Percentiles rank a stretch among this genome's conserved stretches.
Conservation (phyloP, 2,797 vertebrate genomes). For the Vultur gryphus region DNA sequence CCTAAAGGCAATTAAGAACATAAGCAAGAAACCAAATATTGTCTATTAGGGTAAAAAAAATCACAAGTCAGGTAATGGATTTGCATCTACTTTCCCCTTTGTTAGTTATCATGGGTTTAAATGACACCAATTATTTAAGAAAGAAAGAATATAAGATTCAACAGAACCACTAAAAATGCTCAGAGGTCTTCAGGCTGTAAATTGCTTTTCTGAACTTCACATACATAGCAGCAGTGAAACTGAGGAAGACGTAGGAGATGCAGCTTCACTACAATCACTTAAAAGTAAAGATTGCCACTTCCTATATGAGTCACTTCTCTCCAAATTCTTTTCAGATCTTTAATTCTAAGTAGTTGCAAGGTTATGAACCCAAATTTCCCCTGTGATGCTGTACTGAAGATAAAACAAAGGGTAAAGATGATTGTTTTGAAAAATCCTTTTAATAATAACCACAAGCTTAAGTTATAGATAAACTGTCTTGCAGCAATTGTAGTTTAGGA, state of each 20-base stretch:
- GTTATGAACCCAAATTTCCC: not conserved
- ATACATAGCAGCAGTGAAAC: not conserved
- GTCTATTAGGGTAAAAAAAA: not conserved
- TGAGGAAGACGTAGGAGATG: not conserved
- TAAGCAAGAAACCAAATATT: not conserved
- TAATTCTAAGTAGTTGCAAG: not conserved
- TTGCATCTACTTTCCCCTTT: not conserved
- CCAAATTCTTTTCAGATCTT: not conserved
- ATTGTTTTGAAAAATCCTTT: not conserved
- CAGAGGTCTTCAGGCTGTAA: not conserved
- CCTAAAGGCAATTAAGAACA: not conserved
- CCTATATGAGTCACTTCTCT: not conserved
- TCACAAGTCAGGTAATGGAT: not conserved
- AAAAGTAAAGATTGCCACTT: not conserved
- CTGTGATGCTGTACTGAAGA: not conserved
- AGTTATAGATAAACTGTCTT: not conserved
- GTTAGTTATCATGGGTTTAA: accelerated
- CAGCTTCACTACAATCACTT: not conserved
- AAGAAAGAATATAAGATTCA: not conserved
- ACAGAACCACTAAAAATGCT: not conserved
- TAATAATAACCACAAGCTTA: not conserved
- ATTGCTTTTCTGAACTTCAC: not conserved
- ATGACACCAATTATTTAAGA: not conserved
- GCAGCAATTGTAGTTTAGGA: not conserved
- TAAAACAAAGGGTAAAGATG: not conserved